phyloP scores from a whole-genome alignment of 2,113 vertebrate species.

The Trachemys scripta region DNA sequence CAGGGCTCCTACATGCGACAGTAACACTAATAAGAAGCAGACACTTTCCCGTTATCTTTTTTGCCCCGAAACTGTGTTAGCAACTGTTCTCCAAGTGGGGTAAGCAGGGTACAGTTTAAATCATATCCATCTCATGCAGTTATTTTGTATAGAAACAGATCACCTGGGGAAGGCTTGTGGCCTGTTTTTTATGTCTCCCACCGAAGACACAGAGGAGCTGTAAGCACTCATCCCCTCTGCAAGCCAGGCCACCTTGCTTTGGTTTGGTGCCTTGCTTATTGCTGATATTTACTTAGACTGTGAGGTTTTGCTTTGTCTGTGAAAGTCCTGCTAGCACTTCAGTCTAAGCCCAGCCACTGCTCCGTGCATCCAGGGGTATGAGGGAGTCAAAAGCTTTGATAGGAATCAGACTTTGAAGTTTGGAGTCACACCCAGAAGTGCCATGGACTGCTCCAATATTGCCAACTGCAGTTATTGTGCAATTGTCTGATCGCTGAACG shows the following conservation, averaged over 20 bases:
- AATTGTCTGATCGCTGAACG: not conserved
- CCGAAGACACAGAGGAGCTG: not conserved
- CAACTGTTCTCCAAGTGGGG: not conserved
- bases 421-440: not conserved
- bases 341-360: not conserved
- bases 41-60: not conserved
- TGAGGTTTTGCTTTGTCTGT: not conserved
- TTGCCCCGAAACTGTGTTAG: rapidly evolving
- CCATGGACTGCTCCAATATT: not conserved
- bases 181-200: not conserved
- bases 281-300: not conserved
- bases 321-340: not conserved
- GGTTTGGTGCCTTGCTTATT: not conserved
- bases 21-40: rapidly evolving
- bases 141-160: not conserved
- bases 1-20: not conserved
- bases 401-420: not conserved
- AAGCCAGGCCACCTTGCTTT: not conserved
- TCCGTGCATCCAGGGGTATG: not conserved
- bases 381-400: not conserved
- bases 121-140: not conserved
- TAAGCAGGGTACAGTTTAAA: not conserved
- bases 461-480: not conserved
- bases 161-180: not conserved
- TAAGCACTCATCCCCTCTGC: not conserved